Evolutionary conservation across 2,113 vertebrate species (phyloP).

Genomic region (Calyptommatus sinebrachiatus): DNA sequence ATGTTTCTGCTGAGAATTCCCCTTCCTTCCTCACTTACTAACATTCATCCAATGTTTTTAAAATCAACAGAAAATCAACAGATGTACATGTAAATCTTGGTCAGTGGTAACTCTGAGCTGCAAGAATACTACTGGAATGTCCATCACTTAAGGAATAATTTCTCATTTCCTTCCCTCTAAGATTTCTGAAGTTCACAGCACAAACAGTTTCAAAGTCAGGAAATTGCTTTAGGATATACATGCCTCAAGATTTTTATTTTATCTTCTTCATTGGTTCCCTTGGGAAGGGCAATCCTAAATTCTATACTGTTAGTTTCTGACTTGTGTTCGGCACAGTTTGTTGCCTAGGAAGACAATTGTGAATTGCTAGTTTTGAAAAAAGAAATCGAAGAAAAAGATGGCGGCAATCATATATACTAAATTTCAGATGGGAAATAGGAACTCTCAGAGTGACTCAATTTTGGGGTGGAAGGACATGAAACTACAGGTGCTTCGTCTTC

Average conservation of each 20-base stretch:
- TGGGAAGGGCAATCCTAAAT: neutral
- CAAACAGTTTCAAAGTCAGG: neutral
- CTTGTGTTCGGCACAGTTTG: accelerated
- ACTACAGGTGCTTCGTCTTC: too few species aligned
- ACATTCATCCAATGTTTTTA: neutral
- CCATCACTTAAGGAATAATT: neutral
- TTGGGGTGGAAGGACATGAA: too few species aligned
- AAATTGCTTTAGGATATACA: neutral
- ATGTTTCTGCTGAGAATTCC: neutral
- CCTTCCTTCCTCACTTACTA: neutral
- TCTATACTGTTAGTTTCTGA: neutral
- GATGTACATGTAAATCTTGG: neutral
- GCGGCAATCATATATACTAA: too few species aligned
- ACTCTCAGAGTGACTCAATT: too few species aligned
- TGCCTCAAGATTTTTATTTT: neutral
- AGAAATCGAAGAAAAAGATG: too few species aligned
- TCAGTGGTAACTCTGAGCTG: too few species aligned
- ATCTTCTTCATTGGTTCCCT: neutral
- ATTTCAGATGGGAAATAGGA: too few species aligned
- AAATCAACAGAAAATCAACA: neutral
- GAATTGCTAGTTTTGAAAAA: too few species aligned
- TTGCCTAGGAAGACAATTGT: neutral
- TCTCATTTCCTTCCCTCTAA: slow-evolving; percentile 1
- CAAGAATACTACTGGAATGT: neutral
- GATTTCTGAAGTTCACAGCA: neutral